phyloP scores from a whole-genome alignment of 2,113 vertebrate genomes.

The Stegastes partitus region DNA sequence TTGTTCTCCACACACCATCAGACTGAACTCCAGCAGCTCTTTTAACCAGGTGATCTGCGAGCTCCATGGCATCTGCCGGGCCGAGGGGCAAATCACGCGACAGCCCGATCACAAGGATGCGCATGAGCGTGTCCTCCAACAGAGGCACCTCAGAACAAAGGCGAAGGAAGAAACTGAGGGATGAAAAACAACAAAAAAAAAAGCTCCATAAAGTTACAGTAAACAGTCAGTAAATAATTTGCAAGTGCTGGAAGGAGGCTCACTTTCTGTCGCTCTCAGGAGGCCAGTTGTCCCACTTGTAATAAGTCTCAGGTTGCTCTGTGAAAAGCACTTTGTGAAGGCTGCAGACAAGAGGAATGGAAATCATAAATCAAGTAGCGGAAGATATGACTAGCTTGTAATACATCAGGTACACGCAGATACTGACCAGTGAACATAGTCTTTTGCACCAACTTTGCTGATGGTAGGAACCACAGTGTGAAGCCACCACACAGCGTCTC shows the following conservation, averaged over 20 bases:
- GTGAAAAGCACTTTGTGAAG: conserved; percentile 99
- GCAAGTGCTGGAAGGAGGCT: conserved; percentile 58
- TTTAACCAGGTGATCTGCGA: conserved; percentile 97
- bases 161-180: conserved; percentile 94
- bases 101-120: conserved; percentile 94
- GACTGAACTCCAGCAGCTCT: conserved; percentile 94
- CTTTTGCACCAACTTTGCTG: conserved; percentile 94
- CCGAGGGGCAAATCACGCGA: conserved; percentile 95
- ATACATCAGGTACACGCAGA: not conserved
- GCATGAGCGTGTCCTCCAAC: conserved; percentile 97
- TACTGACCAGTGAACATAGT: conserved; percentile 96
- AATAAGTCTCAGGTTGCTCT: conserved; percentile 98
- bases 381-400: not conserved
- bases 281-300: conserved; percentile 99
- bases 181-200: not conserved
- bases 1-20: conserved; percentile 85
- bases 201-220: not conserved
- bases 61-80: conserved; percentile 97
- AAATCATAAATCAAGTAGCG: not conserved
- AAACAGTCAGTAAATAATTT: not conserved
- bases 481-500: conserved; percentile 98
- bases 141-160: conserved; percentile 98
- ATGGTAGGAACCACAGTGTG: conserved; percentile 96
- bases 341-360: conserved; percentile 74
- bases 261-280: conserved; percentile 98